phyloP scores from a whole-genome alignment of 2,113 vertebrate genomes.

The Pardalotus punctatus region DNA sequence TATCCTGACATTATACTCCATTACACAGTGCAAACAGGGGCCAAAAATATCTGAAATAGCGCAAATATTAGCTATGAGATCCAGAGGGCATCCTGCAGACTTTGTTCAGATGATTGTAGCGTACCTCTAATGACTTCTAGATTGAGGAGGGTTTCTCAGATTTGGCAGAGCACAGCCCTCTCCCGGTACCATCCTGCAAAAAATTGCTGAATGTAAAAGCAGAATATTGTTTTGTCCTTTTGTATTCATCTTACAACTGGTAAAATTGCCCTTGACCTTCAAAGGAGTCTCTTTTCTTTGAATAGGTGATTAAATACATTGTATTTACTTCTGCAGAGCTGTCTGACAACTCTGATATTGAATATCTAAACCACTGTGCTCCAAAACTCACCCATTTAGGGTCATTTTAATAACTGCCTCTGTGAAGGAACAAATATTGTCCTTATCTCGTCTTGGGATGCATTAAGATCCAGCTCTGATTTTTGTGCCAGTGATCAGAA shows the following conservation, averaged over 20 bases:
- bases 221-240: not conserved
- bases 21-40: not conserved
- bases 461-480: not conserved
- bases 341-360: not conserved
- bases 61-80: not conserved
- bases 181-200: not conserved
- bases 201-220: not conserved
- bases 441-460: not conserved
- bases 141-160: not conserved
- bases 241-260: not conserved
- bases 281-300: not conserved
- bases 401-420: not conserved
- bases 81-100: not conserved
- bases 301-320: not conserved
- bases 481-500: not conserved
- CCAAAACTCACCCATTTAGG: not conserved
- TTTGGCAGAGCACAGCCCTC: not conserved
- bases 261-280: not conserved
- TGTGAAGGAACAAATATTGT: not conserved
- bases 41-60: not conserved
- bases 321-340: not conserved
- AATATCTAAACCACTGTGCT: not conserved
- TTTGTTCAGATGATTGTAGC: not conserved
- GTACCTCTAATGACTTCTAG: not conserved
- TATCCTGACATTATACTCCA: not conserved